Conservation (phyloP, 2,888 invertebrate species). For the Colostygia pectinataria region DNA sequence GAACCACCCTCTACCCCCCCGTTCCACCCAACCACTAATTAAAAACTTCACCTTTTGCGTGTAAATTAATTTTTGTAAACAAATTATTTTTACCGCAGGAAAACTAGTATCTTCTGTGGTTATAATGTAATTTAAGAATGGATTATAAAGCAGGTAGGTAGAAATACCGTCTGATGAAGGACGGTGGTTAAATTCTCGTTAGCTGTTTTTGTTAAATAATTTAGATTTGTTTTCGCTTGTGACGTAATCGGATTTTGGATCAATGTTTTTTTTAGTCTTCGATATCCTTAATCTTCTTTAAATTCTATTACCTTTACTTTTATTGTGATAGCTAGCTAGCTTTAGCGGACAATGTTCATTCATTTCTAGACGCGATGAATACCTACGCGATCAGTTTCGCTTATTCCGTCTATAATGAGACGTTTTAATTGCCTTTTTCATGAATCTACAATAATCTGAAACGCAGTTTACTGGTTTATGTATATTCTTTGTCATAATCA, state of each 20-base stretch:
- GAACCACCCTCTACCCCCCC: conserved; percentile 26
- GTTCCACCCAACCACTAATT: conserved; percentile 55
- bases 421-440: conserved; percentile 28
- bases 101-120: conserved; percentile 24
- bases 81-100: conserved; percentile 25
- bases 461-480: neutral
- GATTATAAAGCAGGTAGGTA: conserved; percentile 6
- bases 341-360: conserved; percentile 8
- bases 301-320: too few relatives aligned
- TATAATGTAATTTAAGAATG: conserved; percentile 23
- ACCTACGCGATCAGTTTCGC: conserved; percentile 24
- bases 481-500: neutral
- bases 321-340: too few relatives aligned
- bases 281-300: too few relatives aligned
- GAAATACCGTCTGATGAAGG: neutral
- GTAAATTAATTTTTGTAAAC: conserved; percentile 30
- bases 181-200: neutral
- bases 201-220: too few relatives aligned
- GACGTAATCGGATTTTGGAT: too few relatives aligned
- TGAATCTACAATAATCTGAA: conserved; percentile 6
- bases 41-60: conserved; percentile 59
- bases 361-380: conserved; percentile 16
- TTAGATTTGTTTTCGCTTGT: too few relatives aligned
- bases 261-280: too few relatives aligned
- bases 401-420: conserved; percentile 25